phyloP scores from a whole-genome alignment of 2,888 invertebrate species.

The Epicampocera succincta region DNA sequence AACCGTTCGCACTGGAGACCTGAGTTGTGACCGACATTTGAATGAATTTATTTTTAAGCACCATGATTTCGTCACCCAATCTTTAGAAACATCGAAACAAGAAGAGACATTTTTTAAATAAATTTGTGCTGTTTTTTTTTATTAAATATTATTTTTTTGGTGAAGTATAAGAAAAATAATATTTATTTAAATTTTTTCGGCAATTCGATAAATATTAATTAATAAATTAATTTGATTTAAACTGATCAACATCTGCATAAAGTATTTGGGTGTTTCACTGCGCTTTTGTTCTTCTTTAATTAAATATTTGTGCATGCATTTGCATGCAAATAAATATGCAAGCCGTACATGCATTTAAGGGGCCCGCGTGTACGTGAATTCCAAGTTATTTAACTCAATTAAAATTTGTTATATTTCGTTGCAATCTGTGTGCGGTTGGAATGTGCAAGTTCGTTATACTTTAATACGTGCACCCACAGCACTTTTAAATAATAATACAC shows the following conservation, averaged over 20 bases:
- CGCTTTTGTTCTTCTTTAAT: slow-evolving; percentile 7
- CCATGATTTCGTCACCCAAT: too few relatives aligned
- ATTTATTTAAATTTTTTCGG: slow-evolving; percentile 3
- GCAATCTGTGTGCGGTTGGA: slow-evolving; percentile 37
- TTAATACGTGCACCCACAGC: slow-evolving; percentile 27
- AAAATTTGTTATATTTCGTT: slow-evolving; percentile 49
- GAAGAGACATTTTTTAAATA: too few relatives aligned
- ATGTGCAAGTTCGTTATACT: background rate
- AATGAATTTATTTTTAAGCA: too few relatives aligned
- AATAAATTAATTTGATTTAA: slow-evolving; percentile 50
- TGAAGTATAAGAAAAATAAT: too few relatives aligned
- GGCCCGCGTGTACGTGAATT: slow-evolving; percentile 35
- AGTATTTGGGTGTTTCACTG: slow-evolving; percentile 5
- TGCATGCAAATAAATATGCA: background rate
- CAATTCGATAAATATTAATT: slow-evolving; percentile 35
- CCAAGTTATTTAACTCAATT: slow-evolving; percentile 63
- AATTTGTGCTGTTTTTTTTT: too few relatives aligned
- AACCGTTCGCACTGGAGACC: too few relatives aligned
- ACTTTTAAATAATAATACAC: slow-evolving; percentile 9
- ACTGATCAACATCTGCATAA: slow-evolving; percentile 39
- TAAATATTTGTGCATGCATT: slow-evolving; percentile 17
- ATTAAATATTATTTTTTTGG: too few relatives aligned
- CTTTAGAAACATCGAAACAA: too few relatives aligned
- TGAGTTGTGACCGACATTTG: too few relatives aligned
- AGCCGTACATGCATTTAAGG: background rate